These are phyloP conservation scores for Steinernema scapterisci DNA, from an alignment of 2,888 invertebrate genomes.

Conservation along the genomic window DNA sequence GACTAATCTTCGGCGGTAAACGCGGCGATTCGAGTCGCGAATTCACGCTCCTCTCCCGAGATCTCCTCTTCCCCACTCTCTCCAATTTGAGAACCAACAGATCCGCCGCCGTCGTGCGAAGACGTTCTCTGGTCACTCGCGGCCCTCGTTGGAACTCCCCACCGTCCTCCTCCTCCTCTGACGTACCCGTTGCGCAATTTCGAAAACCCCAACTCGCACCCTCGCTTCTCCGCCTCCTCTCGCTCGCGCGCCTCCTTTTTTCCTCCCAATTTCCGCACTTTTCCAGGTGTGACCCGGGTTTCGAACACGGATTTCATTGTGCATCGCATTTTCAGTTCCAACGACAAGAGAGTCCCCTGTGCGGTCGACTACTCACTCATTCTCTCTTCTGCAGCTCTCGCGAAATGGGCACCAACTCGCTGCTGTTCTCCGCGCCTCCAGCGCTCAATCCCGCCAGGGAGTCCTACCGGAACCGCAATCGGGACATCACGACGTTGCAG, in stretches of 20 bases:
- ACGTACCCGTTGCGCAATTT: slow-evolving; percentile 14
- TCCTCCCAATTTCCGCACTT: background rate
- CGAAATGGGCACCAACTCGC: background rate
- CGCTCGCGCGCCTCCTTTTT: background rate
- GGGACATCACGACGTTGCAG: background rate
- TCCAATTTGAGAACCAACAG: too few relatives aligned
- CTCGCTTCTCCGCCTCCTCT: background rate
- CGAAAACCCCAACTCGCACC: background rate
- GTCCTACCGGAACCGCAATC: background rate
- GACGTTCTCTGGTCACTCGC: background rate
- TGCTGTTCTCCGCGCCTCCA: slow-evolving; percentile 8
- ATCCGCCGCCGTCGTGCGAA: background rate
- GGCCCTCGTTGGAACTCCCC: background rate
- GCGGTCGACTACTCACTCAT: background rate
- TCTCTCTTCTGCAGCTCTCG: slow-evolving; percentile 13
- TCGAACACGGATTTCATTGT: slow-evolving; percentile 10
- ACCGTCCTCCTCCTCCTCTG: background rate
- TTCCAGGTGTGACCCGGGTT: background rate
- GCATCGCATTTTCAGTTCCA: background rate
- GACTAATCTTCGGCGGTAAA: background rate
- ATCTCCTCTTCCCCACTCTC: too few relatives aligned
- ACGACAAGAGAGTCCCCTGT: background rate
- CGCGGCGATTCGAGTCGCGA: background rate
- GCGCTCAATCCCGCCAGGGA: background rate
- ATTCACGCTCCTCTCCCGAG: too few relatives aligned